Evolutionary conservation across 2,797 vertebrate species (phyloP).

Genomic region (Sebastes wilsoni): DNA sequence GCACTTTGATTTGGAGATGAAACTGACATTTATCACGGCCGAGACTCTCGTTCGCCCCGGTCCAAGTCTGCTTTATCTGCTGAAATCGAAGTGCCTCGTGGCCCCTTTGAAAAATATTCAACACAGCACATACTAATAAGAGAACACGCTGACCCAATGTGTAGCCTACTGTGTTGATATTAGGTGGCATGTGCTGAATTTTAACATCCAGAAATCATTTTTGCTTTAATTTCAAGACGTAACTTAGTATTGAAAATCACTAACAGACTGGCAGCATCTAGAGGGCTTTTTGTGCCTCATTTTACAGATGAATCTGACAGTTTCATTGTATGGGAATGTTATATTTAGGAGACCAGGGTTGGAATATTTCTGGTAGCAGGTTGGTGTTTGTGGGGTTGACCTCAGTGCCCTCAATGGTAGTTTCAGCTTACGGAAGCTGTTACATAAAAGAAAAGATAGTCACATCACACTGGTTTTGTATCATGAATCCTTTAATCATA

Average conservation of each 20-base stretch:
- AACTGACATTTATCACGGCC: slow-evolving; percentile 32
- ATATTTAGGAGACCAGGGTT: not conserved
- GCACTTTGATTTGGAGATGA: slow-evolving; percentile 44
- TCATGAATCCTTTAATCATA: slow-evolving; percentile 69
- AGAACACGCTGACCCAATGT: not conserved
- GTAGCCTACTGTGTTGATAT: not conserved
- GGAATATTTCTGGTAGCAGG: not conserved
- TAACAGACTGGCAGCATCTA: not conserved
- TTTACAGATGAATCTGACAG: not conserved
- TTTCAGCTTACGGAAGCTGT: no score
- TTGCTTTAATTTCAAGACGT: not conserved
- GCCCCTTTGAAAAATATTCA: slow-evolving; percentile 10
- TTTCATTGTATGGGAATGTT: not conserved
- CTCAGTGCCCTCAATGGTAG: no score
- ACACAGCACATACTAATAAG: not conserved
- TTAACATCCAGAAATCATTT: not conserved
- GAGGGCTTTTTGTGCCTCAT: not conserved
- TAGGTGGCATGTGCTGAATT: not conserved
- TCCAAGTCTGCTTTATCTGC: slow-evolving; percentile 25
- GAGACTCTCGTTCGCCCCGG: not conserved
- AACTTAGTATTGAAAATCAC: no score
- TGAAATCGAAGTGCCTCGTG: not conserved
- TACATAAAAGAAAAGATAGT: not conserved
- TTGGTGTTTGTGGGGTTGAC: no score
- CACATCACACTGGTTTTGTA: slow-evolving; percentile 42